Evolutionary conservation across 2,797 vertebrate genomes (phyloP).

Genomic region (Fratercula arctica): DNA sequence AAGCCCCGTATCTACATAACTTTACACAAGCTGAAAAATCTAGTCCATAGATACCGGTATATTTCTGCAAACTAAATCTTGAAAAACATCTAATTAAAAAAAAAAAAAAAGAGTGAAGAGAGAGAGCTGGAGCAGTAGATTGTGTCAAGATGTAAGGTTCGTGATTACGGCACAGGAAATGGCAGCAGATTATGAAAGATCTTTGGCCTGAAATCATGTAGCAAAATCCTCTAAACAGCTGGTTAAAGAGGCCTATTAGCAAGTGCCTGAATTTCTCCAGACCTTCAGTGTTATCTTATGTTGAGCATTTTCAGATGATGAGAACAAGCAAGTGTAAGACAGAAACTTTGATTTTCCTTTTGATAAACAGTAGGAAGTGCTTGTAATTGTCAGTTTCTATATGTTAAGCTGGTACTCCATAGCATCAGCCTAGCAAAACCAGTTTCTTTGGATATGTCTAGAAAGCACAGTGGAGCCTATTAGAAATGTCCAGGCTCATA

Average conservation of each 20-base stretch:
- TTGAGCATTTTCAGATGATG: not conserved
- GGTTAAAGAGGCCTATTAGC: not conserved
- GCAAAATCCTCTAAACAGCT: not conserved
- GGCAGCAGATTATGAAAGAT: not conserved
- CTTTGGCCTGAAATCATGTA: not conserved
- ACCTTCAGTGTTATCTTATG: not conserved
- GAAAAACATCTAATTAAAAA: not conserved
- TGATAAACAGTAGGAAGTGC: not conserved
- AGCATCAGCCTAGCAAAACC: not conserved
- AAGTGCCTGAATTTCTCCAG: not conserved
- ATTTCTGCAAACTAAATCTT: not conserved
- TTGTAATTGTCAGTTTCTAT: not conserved
- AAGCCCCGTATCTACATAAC: not conserved
- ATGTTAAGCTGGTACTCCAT: not conserved
- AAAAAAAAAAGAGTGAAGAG: not conserved
- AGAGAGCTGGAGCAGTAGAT: not conserved
- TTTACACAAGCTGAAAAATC: not conserved
- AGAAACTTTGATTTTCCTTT: not conserved
- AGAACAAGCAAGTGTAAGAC: not conserved
- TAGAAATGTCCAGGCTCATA: not conserved
- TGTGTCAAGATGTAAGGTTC: not conserved
- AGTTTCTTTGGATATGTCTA: not conserved
- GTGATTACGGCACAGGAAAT: conserved; percentile 3
- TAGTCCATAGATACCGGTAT: not conserved
- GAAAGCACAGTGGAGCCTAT: not conserved